These are phyloP conservation scores for Pyrrhia umbra DNA, from an alignment of 2,888 invertebrate species.

Conservation along the genomic window DNA sequence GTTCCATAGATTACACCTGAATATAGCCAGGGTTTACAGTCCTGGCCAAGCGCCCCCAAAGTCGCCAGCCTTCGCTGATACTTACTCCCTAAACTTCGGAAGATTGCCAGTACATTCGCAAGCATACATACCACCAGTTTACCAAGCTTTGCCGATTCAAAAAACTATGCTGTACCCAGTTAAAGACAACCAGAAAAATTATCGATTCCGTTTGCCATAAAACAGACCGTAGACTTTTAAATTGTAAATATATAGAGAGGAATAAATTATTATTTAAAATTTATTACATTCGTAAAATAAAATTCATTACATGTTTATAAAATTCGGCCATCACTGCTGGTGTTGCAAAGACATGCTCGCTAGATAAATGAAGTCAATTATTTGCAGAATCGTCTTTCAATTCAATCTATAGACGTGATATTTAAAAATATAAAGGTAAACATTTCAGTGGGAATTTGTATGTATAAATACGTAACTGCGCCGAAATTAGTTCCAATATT, in stretches of 20 bases:
- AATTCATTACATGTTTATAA: too few relatives aligned
- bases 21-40: constrained; percentile 58
- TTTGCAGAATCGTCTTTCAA: too few relatives aligned
- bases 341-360: too few relatives aligned
- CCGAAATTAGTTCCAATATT: too few relatives aligned
- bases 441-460: too few relatives aligned
- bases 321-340: too few relatives aligned
- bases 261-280: too few relatives aligned
- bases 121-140: neutral
- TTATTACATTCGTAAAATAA: too few relatives aligned
- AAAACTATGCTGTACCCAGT: constrained; percentile 20
- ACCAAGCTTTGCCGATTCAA: neutral
- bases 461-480: too few relatives aligned
- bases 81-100: neutral
- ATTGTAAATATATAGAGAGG: neutral
- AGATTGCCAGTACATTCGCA: neutral
- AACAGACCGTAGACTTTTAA: neutral
- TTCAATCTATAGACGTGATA: too few relatives aligned
- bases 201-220: constrained; percentile 13
- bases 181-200: constrained; percentile 1
- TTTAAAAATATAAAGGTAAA: too few relatives aligned
- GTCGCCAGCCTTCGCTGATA: neutral
- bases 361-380: too few relatives aligned
- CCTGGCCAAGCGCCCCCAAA: constrained; percentile 26
- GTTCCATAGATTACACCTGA: constrained; percentile 53